Base-by-base conservation (phyloP, 2,797 vertebrate species). In the Liasis olivaceus region DNA sequence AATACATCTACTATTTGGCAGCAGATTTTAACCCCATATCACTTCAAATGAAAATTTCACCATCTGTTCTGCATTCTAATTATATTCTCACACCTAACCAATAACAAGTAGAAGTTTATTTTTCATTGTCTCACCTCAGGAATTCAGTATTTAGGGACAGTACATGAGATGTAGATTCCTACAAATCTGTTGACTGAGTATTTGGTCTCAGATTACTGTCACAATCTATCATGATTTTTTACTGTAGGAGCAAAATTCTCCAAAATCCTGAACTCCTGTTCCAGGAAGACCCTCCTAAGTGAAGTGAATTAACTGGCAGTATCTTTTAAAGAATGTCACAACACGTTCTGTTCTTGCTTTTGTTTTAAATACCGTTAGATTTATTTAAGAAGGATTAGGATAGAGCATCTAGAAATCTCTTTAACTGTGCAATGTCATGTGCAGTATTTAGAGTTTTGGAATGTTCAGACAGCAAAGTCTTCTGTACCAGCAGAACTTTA, bases 41-140 rank as follows among this genome's bases (percentile, higher is more conserved):
- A 58, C 60, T 89, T 95, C 89, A 66, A 87, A 91, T 64, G 20
- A 87, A 89, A n/a, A 11, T 47, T 91, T 69, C 60, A 12, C 84
- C 69, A 31, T 77, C 89, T 93, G 95, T 90, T 94, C 91, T 51
- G 54, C 62, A 66, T 66, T 93, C 91, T 81, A 86, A 90, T 59
- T 84, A 59, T 58, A 24, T 0, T 2, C 0, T 1, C 66, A 89
- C 42, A 77, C 7, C 1, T n/a, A 47, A 3, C 42, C 72, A 85
- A 54, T 85, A 93, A 91, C 81, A 91, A 36, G 51, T 69, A 91
- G 28, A 63, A 36, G 31, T 58, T 88, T 88, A 72, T 58, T 91
- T 88, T 93, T 62, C 58, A 87, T 58, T 47, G n/a, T 60, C 60
- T 88, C 51, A 88, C 28, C 28, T 24, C 58, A 91, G 69, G 84